These are phyloP conservation scores for Caenorhabditis angaria DNA, from an alignment of 2,888 invertebrate species.

Conservation along the genomic window DNA sequence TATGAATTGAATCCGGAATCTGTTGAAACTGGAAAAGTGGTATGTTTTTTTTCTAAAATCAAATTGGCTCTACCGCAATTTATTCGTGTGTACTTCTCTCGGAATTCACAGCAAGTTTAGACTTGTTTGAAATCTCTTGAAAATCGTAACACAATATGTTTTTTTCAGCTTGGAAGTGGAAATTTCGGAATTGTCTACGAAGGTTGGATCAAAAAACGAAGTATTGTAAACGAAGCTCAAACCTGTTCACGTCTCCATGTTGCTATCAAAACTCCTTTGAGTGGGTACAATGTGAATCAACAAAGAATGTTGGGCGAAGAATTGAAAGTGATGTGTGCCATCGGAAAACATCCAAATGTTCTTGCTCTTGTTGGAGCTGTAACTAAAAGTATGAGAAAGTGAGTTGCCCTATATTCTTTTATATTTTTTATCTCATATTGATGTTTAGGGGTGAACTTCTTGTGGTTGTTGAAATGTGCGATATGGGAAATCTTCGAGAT, in stretches of 20 bases:
- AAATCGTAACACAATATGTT: too few species aligned
- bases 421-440: too few species aligned
- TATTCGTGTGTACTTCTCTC: too few species aligned
- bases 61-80: too few species aligned
- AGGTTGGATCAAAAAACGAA: constrained; percentile 39
- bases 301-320: constrained; percentile 53
- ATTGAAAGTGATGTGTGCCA: constrained; percentile 54
- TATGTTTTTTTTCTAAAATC: constrained; percentile 5
- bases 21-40: constrained; percentile 27
- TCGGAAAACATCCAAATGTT: constrained; percentile 57
- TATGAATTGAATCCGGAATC: constrained; percentile 36
- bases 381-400: constrained; percentile 50
- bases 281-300: constrained; percentile 34
- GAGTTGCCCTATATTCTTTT: background rate
- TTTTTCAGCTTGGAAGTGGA: constrained; percentile 46
- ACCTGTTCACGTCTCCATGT: constrained; percentile 38
- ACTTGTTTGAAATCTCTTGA: too few species aligned
- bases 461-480: constrained; percentile 49
- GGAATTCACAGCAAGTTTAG: too few species aligned
- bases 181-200: constrained; percentile 50
- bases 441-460: constrained; percentile 48
- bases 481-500: constrained; percentile 41
- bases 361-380: constrained; percentile 53
- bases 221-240: constrained; percentile 28
- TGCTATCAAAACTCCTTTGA: constrained; percentile 47